Evolutionary conservation across 1,140 invertebrate species (phyloP).

Genomic region (Zaprionus vittiger): DNA sequence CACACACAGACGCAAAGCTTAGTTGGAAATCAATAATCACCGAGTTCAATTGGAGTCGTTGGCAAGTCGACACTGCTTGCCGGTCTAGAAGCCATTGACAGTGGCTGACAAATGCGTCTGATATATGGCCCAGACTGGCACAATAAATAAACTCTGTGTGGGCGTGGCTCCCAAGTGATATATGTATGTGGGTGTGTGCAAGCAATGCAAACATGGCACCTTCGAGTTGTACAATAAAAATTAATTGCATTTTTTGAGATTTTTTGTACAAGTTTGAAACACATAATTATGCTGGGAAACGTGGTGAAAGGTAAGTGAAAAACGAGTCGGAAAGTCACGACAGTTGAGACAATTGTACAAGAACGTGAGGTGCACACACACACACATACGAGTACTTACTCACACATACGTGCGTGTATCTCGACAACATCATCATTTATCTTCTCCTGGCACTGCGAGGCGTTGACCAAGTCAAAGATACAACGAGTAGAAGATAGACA

Average conservation of each 20-base stretch:
- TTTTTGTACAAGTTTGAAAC: not conserved
- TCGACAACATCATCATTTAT: constrained; percentile 78
- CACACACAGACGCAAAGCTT: not conserved
- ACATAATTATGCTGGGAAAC: constrained; percentile 64
- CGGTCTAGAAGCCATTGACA: constrained; percentile 43
- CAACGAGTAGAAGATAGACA: constrained; percentile 10
- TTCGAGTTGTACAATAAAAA: constrained; percentile 60
- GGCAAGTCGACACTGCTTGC: constrained; percentile 20
- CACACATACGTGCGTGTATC: not conserved
- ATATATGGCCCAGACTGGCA: constrained; percentile 69
- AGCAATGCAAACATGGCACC: constrained; percentile 75
- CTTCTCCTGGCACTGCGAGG: constrained; percentile 45
- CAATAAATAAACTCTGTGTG: constrained; percentile 60
- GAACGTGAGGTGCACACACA: constrained; percentile 59
- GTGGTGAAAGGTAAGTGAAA: constrained; percentile 14
- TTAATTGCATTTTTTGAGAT: constrained; percentile 67
- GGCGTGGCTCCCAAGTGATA: constrained; percentile 49
- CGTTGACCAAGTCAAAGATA: constrained; percentile 47
- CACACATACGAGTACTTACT: constrained; percentile 14
- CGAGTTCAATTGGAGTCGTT: constrained; percentile 60
- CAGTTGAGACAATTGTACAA: constrained; percentile 66
- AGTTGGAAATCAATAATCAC: constrained; percentile 66
- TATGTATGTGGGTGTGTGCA: constrained; percentile 67
- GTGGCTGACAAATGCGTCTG: constrained; percentile 68
- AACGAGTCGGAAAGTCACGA: constrained; percentile 54